Percentiles rank a stretch among this genome's conserved stretches.
These are phyloP conservation scores for Maniola hyperantus DNA, from an alignment of 2,888 invertebrate species.

Conservation along the genomic window DNA sequence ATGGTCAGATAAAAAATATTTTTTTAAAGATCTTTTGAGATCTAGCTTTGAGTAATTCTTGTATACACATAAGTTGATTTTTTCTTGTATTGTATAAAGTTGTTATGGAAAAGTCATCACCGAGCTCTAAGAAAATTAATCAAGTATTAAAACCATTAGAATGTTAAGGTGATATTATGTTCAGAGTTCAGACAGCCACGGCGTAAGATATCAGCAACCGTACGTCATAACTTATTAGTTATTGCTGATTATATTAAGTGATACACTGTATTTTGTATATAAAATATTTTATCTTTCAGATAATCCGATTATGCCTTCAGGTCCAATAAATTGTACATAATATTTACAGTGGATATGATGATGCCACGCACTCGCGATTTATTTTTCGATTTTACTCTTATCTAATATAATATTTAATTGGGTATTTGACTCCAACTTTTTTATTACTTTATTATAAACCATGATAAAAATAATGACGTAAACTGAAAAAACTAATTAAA, in stretches of 20 bases:
- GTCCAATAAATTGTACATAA: background rate
- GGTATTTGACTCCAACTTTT: too few relatives aligned
- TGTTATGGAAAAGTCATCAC: background rate
- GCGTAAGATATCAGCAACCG: background rate
- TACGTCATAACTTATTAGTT: background rate
- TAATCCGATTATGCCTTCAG: background rate
- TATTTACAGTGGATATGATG: background rate
- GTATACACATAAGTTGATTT: background rate
- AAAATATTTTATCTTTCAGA: background rate
- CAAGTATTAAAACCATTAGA: background rate
- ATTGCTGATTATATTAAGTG: background rate
- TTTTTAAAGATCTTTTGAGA: background rate
- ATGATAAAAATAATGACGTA: too few relatives aligned
- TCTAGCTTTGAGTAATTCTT: too few relatives aligned
- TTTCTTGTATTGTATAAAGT: background rate
- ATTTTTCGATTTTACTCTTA: background rate
- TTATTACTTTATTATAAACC: too few relatives aligned
- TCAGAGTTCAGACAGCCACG: background rate
- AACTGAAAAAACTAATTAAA: too few relatives aligned
- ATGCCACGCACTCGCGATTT: background rate
- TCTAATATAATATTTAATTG: background rate
- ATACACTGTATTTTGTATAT: background rate
- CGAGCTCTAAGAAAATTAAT: background rate
- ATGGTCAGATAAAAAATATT: background rate
- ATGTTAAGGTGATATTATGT: background rate